A percentile compares a stretch with the other conserved stretches of the same genome.
These are phyloP conservation scores for Harpagifer antarcticus DNA, from an alignment of 2,797 vertebrate genomes.

Conservation along the genomic window DNA sequence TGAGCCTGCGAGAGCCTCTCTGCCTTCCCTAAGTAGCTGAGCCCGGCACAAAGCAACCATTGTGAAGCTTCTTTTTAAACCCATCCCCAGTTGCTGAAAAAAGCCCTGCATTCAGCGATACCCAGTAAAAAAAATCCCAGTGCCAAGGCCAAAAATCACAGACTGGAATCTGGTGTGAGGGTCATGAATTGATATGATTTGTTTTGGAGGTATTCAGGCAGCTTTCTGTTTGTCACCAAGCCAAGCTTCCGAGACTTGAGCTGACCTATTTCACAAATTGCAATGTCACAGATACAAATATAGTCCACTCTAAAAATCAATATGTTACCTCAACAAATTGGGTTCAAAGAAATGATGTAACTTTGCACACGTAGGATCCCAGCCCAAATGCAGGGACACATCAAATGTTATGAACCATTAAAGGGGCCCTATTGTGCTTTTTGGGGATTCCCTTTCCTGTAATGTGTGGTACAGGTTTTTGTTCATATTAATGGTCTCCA, in stretches of 20 bases:
- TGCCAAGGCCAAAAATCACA: constrained; percentile 82
- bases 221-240: constrained; percentile 62
- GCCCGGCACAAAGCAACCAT: constrained; percentile 81
- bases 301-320: constrained; percentile 26
- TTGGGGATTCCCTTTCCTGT: too few relatives aligned
- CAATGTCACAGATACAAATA: constrained; percentile 48
- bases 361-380: constrained; percentile 13
- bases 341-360: constrained; percentile 36
- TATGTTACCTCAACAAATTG: constrained; percentile 31
- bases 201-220: constrained; percentile 73
- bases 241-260: constrained; percentile 43
- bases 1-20: constrained; percentile 70
- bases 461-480: too few relatives aligned
- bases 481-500: too few relatives aligned
- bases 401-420: constrained; percentile 2
- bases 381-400: background rate
- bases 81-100: constrained; percentile 75
- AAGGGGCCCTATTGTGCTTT: too few relatives aligned
- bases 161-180: constrained; percentile 78
- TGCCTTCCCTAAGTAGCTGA: constrained; percentile 75
- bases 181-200: constrained; percentile 72
- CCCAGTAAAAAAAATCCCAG: constrained; percentile 75
- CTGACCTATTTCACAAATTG: constrained; percentile 73
- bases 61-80: constrained; percentile 79
- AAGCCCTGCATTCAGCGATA: constrained; percentile 64